Evolutionary conservation across 2,888 invertebrate genomes (phyloP).

Genomic region (Ferrisia virgata): DNA sequence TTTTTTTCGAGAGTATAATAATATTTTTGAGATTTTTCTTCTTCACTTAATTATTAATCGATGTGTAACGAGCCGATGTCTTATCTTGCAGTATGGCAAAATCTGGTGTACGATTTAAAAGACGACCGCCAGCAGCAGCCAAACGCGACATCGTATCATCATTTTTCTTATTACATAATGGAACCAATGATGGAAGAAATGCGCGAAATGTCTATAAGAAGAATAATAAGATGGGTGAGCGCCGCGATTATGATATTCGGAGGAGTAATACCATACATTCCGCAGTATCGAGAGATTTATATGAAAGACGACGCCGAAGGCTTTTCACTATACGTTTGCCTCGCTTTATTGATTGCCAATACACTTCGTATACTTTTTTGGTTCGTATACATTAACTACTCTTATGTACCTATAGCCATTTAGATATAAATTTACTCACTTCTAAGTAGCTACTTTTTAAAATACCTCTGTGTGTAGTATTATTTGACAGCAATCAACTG

Average conservation of each 20-base stretch:
- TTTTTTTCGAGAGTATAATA: too few species aligned
- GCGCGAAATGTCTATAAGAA: constrained; percentile 59
- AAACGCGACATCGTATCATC: constrained; percentile 27
- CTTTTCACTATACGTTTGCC: constrained; percentile 94
- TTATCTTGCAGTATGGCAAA: constrained; percentile 46
- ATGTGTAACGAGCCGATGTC: constrained; percentile 4
- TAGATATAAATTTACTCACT: too few species aligned
- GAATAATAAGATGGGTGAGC: constrained; percentile 74
- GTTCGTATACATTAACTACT: constrained; percentile 56
- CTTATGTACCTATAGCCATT: too few species aligned
- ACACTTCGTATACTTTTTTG: constrained; percentile 96
- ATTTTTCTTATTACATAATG: constrained; percentile 47
- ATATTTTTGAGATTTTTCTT: not conserved
- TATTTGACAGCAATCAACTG: too few species aligned
- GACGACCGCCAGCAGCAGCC: not conserved
- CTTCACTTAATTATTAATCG: not conserved
- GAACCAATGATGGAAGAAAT: constrained; percentile 50
- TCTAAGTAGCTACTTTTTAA: too few species aligned
- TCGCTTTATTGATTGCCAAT: constrained; percentile 91
- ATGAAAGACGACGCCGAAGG: constrained; percentile 90
- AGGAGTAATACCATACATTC: constrained; percentile 92
- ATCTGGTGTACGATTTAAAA: constrained; percentile 40
- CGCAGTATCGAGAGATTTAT: constrained; percentile 91
- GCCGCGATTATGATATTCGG: constrained; percentile 91
- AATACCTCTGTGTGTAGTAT: too few species aligned